Conservation (phyloP, 1,140 invertebrate genomes). For the Oreohelix idahoensis region DNA sequence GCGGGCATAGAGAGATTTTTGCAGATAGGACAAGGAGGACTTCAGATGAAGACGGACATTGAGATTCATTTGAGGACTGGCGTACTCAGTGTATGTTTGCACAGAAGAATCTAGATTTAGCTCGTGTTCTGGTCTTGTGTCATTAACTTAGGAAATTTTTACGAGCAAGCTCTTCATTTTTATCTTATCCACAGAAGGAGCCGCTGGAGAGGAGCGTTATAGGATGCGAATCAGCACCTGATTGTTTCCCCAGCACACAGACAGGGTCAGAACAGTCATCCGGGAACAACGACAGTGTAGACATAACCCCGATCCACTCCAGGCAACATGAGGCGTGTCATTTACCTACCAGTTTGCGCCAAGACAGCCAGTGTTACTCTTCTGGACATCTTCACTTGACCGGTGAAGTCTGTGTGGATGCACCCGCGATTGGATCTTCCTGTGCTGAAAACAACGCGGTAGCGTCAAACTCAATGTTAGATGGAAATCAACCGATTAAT, state of each 20-base stretch:
- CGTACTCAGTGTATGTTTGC: no score
- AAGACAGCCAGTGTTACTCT: background rate
- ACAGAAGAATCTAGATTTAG: no score
- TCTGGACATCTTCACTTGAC: background rate
- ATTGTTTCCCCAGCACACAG: background rate
- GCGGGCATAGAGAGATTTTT: no score
- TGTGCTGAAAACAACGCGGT: background rate
- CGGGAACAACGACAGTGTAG: background rate
- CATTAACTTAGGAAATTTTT: no score
- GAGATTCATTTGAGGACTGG: no score
- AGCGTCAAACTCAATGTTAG: background rate
- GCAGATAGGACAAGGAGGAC: no score
- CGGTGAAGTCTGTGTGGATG: background rate
- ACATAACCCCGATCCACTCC: no score
- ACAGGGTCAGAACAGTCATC: background rate
- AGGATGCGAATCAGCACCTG: slow-evolving; percentile 2
- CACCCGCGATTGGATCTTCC: background rate
- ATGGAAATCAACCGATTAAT: background rate
- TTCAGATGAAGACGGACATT: no score
- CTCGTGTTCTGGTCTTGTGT: no score
- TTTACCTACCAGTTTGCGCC: background rate
- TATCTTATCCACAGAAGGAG: background rate
- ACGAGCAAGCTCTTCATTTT: background rate
- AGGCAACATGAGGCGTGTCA: background rate
- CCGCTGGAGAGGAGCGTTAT: background rate